Percentiles rank a stretch among this genome's conserved stretches.
phyloP scores from a whole-genome alignment of 2,797 vertebrate genomes.

The Acanthurus lineatus region DNA sequence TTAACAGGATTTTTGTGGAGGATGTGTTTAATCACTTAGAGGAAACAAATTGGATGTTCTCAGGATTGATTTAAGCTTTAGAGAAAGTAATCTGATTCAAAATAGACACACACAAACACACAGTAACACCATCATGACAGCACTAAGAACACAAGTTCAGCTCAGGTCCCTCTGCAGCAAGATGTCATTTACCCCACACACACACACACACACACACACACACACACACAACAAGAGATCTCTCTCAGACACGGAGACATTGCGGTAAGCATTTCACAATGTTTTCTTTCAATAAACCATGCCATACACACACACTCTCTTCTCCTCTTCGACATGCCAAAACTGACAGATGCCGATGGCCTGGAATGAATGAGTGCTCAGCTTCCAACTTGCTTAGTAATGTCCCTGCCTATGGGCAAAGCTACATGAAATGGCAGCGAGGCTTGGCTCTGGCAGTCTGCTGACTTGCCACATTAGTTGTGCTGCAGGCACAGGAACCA shows the following conservation, averaged over 20 bases:
- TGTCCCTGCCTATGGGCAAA: constrained; percentile 66
- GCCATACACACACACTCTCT: constrained; percentile 18
- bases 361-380: constrained; percentile 44
- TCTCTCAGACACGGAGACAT: too few species aligned
- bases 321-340: constrained; percentile 41
- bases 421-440: constrained; percentile 57
- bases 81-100: not conserved
- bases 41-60: not conserved
- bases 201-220: constrained; percentile 32
- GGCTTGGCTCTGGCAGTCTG: constrained; percentile 47
- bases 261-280: constrained; percentile 43
- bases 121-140: not conserved
- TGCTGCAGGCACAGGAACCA: constrained; percentile 63
- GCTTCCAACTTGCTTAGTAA: constrained; percentile 53
- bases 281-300: constrained; percentile 42
- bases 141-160: constrained; percentile 47
- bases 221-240: too few species aligned
- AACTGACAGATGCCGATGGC: constrained; percentile 66
- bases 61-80: not conserved
- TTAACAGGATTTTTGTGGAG: not conserved
- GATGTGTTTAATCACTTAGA: not conserved
- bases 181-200: constrained; percentile 39
- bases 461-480: constrained; percentile 52
- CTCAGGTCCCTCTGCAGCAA: constrained; percentile 57
- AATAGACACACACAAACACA: not conserved